These are phyloP conservation scores for Papilio glaucus DNA, from an alignment of 1,140 invertebrate species.

Conservation along the genomic window DNA sequence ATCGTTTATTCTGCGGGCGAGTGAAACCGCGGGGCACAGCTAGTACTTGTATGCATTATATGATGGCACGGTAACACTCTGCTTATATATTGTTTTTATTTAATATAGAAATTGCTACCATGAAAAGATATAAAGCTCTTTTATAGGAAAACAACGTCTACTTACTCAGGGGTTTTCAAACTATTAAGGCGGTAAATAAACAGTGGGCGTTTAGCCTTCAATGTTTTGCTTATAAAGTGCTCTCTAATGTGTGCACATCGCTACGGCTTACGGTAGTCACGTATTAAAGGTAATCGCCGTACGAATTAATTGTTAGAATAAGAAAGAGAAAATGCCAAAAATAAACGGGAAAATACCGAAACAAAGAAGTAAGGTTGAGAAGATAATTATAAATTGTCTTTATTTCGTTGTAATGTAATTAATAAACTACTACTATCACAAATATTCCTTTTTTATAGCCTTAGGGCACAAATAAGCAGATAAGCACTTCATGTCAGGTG, in stretches of 20 bases:
- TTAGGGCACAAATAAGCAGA: too few relatives aligned
- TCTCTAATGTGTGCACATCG: not conserved
- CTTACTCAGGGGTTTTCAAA: not conserved
- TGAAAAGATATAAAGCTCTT: not conserved
- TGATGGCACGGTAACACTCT: not conserved
- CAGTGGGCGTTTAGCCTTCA: not conserved
- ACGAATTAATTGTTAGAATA: not conserved
- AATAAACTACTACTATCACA: too few relatives aligned
- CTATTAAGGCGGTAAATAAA: not conserved
- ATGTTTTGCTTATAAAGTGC: constrained; percentile 17
- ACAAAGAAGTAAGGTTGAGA: not conserved
- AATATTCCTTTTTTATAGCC: too few relatives aligned
- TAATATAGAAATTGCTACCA: not conserved
- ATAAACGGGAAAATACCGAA: not conserved
- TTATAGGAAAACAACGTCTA: not conserved
- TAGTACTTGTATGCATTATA: not conserved
- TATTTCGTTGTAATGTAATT: too few relatives aligned
- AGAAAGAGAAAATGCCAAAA: not conserved
- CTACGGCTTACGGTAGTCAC: not conserved
- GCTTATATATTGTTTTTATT: not conserved
- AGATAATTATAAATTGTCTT: too few relatives aligned
- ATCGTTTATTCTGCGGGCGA: too few relatives aligned
- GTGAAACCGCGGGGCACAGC: too few relatives aligned
- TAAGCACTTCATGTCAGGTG: too few relatives aligned
- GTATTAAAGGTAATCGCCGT: not conserved